Percentiles rank a stretch among this genome's conserved stretches.
phyloP scores from a whole-genome alignment of 2,113 vertebrate species.

The Anseranas semipalmata region DNA sequence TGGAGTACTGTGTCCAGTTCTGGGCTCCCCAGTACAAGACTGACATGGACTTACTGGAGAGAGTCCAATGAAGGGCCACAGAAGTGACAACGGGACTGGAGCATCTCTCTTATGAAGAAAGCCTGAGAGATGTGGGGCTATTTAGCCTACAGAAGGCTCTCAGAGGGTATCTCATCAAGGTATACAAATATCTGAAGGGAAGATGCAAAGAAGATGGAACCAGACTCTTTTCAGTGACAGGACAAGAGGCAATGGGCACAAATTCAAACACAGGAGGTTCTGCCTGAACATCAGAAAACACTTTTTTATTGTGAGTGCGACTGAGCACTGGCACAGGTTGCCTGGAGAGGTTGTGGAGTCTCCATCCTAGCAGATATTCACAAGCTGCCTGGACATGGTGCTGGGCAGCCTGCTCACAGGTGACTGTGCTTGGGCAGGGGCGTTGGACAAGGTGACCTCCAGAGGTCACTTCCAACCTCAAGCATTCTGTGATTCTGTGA shows the following conservation, averaged over 20 bases:
- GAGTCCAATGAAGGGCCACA: neutral
- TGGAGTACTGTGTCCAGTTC: neutral
- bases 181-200: neutral
- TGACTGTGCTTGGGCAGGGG: neutral
- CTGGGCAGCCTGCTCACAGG: neutral
- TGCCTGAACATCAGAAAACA: neutral
- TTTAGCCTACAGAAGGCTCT: neutral
- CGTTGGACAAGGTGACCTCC: neutral
- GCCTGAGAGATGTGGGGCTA: neutral
- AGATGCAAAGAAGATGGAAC: neutral
- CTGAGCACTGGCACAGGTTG: neutral
- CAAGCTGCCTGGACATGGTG: neutral
- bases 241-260: neutral
- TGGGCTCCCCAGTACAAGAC: neutral
- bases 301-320: neutral
- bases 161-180: neutral
- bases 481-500: neutral
- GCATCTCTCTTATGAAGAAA: neutral
- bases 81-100: neutral
- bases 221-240: neutral
- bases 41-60: neutral
- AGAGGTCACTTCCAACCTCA: neutral
- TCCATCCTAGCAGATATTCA: neutral
- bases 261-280: neutral
- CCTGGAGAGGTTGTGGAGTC: neutral